Base-by-base conservation (phyloP, 2,113 vertebrate genomes). In the Oreochromis niloticus region DNA sequence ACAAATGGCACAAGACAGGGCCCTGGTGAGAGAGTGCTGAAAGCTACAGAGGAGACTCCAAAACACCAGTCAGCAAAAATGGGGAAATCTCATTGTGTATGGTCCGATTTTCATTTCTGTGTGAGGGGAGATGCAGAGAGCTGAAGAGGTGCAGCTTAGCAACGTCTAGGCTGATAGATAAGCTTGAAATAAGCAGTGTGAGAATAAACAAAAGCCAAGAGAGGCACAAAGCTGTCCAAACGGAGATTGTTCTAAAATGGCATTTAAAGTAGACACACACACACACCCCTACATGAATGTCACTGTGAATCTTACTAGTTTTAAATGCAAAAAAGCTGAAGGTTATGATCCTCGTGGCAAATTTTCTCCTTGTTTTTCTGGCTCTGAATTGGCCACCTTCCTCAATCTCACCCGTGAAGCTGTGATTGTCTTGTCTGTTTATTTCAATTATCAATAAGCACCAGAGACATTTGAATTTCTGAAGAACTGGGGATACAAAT, bases 1-100 rank as follows among this genome's bases (percentile, higher is more conserved):
- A 95, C 93, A 94, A 94, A 95, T 92, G 87, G 85, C 90, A 91
- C 34, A 46, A 87, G 92, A 93, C 90, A 90, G 87, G 46, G 80
- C 80, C 11, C 19, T 30, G 1, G 34, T 81, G 78, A 80, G 79
- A 39, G 82, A 50, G 13, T 4, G 63, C 82, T 83, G 86, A 84
- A 89, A 81, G 88, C 84, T 30, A 52, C 80, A n/a, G 85, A 81
- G 85, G 84, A 93, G 63, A 71, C 54, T 80, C 32, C 68, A 78
- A 85, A 86, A 30, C 59, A 52, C 39, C 30, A 81, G 84, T 89
- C 87, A 90, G 89, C 57, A 59, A 87, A 80, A 84, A 83, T 1
- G 13, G 30, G 14, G 27, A 78, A 80, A 87, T 87, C 85, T 81
- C 81, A 87, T 83, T 63, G 83, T 82, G 83, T 43, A 85, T 8